Conservation (phyloP, 1,140 invertebrate species). For the Drosophila lacteicornis region DNA sequence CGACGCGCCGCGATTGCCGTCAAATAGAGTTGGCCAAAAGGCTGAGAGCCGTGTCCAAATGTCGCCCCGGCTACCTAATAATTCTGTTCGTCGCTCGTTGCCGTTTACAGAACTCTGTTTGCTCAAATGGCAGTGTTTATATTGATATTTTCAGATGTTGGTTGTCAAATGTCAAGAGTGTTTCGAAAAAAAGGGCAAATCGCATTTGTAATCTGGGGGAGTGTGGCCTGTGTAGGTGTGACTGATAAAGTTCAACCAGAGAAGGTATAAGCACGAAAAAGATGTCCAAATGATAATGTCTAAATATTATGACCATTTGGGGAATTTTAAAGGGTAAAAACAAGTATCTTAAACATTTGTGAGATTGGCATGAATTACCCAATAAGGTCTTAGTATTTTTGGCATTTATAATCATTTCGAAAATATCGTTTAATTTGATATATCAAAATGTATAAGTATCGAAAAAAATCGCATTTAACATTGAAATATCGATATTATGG, state of each 20-base stretch:
- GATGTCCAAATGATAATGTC: conserved; percentile 3
- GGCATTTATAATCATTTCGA: neutral
- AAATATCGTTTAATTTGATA: too few species aligned
- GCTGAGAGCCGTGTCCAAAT: conserved; percentile 63
- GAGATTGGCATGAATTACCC: neutral
- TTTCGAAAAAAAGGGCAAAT: conserved; percentile 54
- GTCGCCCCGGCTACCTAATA: conserved; percentile 62
- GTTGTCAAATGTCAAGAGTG: conserved; percentile 54
- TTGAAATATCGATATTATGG: too few species aligned
- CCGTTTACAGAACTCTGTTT: conserved; percentile 36
- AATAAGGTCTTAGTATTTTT: neutral
- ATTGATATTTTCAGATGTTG: conserved; percentile 56
- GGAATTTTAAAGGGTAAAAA: neutral
- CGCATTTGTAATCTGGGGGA: neutral
- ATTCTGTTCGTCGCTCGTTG: conserved; percentile 38
- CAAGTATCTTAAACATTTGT: neutral
- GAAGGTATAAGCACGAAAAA: neutral
- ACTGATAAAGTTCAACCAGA: conserved; percentile 30
- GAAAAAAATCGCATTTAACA: neutral
- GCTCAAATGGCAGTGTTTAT: conserved; percentile 54
- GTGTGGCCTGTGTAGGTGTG: conserved; percentile 8
- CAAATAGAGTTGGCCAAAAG: conserved; percentile 73
- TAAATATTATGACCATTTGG: conserved; percentile 9
- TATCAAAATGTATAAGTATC: neutral
- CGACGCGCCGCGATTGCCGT: conserved; percentile 51